A percentile compares a stretch with the other conserved stretches of the same genome.
Evolutionary conservation across 2,113 vertebrate genomes (phyloP).

Genomic region (Corydoras sp.): DNA sequence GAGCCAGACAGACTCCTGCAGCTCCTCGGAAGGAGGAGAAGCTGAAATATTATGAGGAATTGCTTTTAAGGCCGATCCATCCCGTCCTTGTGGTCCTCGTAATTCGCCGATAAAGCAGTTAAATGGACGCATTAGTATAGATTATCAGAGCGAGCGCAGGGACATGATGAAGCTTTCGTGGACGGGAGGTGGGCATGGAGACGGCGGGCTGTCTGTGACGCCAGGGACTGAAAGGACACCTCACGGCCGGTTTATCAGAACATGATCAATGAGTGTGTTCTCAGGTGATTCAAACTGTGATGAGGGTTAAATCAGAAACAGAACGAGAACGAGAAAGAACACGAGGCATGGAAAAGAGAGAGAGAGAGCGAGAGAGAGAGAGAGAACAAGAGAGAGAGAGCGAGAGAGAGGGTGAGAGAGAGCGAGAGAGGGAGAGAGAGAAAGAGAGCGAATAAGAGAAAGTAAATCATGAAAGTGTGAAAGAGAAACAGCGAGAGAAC

Average conservation of each 20-base stretch:
- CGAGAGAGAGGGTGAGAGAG: neutral
- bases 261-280: slow-evolving; percentile 48
- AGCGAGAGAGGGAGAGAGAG: slow-evolving; percentile 17
- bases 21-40: slow-evolving; percentile 23
- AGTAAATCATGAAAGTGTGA: no score
- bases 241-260: slow-evolving; percentile 51
- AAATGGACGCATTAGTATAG: slow-evolving; percentile 60
- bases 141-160: slow-evolving; percentile 43
- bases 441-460: neutral
- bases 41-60: slow-evolving; percentile 34
- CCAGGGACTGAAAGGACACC: slow-evolving; percentile 30
- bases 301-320: slow-evolving; percentile 30
- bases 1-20: slow-evolving; percentile 37
- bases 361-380: neutral
- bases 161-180: slow-evolving; percentile 52
- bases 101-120: slow-evolving; percentile 54
- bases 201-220: slow-evolving; percentile 38
- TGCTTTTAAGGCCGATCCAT: slow-evolving; percentile 46
- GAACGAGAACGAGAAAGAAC: neutral
- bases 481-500: no score
- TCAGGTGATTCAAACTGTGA: slow-evolving; percentile 43
- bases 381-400: slow-evolving; percentile 5
- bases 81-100: slow-evolving; percentile 37
- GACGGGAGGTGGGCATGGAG: slow-evolving; percentile 45
- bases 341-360: neutral